Percentiles rank a stretch among this genome's conserved stretches.
phyloP scores from a whole-genome alignment of 2,888 invertebrate species.

The Bellardia pandia region DNA sequence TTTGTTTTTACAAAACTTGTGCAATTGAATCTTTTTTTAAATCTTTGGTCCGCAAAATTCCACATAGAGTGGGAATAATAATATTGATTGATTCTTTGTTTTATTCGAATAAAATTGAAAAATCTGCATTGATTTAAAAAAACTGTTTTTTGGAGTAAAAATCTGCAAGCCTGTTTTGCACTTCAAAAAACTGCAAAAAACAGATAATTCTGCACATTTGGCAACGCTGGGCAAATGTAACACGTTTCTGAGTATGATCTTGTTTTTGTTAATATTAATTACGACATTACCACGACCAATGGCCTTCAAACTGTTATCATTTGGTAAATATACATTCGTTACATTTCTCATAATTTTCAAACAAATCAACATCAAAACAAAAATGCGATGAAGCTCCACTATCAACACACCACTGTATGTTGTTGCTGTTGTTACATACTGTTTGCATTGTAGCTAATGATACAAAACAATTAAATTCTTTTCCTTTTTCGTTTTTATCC shows the following conservation, averaged over 20 bases:
- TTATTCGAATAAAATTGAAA: too few species aligned
- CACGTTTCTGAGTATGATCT: constrained; percentile 26
- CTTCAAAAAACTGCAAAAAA: too few species aligned
- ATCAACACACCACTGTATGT: constrained; percentile 31
- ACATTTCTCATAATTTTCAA: constrained; percentile 15
- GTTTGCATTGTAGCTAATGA: constrained; percentile 34
- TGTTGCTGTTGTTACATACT: not conserved
- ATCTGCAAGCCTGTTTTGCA: too few species aligned
- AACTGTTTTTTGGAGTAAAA: too few species aligned
- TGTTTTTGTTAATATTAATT: not conserved
- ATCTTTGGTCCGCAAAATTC: too few species aligned
- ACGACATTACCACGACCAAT: constrained; percentile 21
- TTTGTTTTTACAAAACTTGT: too few species aligned
- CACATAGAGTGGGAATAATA: too few species aligned
- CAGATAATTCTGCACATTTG: too few species aligned
- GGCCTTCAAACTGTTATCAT: constrained; percentile 9
- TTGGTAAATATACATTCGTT: constrained; percentile 30
- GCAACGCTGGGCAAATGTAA: constrained; percentile 36
- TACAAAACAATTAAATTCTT: constrained; percentile 32
- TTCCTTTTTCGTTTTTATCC: not conserved
- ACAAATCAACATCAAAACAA: constrained; percentile 12
- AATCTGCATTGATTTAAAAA: too few species aligned
- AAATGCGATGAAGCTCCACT: constrained; percentile 43
- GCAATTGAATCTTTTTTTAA: too few species aligned
- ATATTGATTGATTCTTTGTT: too few species aligned